These are phyloP conservation scores for Polydrusus cervinus DNA, from an alignment of 2,888 invertebrate species.

Conservation along the genomic window DNA sequence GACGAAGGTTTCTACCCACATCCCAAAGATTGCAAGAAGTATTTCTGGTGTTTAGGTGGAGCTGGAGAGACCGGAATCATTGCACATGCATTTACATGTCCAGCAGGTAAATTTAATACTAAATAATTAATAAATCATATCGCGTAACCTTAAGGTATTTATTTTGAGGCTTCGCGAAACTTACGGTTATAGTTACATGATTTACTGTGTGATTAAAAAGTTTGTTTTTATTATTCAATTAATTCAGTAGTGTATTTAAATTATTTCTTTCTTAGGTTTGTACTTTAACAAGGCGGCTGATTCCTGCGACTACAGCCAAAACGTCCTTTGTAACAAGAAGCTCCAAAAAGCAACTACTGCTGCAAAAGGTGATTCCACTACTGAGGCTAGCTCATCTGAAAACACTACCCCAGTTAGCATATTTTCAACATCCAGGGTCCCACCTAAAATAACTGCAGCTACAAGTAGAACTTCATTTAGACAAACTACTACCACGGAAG, in stretches of 20 bases:
- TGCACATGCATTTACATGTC: slow-evolving; percentile 94
- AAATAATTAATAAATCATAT: no score
- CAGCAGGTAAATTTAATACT: slow-evolving; percentile 79
- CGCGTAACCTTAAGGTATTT: slow-evolving; percentile 9
- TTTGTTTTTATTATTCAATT: no score
- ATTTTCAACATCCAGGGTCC: slow-evolving; percentile 64
- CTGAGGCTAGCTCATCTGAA: slow-evolving; percentile 37
- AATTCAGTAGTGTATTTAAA: background rate
- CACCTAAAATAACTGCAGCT: slow-evolving; percentile 69
- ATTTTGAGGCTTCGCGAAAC: no score
- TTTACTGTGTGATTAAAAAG: no score
- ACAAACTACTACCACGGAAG: slow-evolving; percentile 65
- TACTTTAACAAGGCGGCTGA: slow-evolving; percentile 94
- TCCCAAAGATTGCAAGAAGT: slow-evolving; percentile 94
- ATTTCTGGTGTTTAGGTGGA: slow-evolving; percentile 95
- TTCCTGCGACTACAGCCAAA: slow-evolving; percentile 93
- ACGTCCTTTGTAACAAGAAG: slow-evolving; percentile 85
- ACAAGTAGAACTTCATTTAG: slow-evolving; percentile 67
- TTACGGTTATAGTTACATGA: no score
- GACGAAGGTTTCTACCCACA: slow-evolving; percentile 95
- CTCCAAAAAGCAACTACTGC: slow-evolving; percentile 73
- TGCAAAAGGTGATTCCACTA: slow-evolving; percentile 50
- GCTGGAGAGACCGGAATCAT: slow-evolving; percentile 92
- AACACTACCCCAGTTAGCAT: slow-evolving; percentile 67
- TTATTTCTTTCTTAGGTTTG: slow-evolving; percentile 75